A percentile compares a stretch with the other conserved stretches of the same genome.
Evolutionary conservation across 2,113 vertebrate genomes (phyloP).

Genomic region (Beaufortia kweichowensis): DNA sequence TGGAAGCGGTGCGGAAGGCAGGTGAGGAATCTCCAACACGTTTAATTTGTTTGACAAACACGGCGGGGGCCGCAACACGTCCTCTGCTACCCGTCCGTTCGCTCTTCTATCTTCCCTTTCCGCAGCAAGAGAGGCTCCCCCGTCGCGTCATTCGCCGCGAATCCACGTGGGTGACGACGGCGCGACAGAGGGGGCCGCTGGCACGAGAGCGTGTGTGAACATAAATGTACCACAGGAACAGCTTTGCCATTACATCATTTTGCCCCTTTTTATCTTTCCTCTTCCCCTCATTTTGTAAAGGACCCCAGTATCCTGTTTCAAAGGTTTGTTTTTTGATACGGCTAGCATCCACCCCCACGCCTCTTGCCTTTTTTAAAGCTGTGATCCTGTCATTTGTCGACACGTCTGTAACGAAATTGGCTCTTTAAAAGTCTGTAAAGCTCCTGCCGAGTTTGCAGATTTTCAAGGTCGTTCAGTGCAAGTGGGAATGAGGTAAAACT

Average conservation of each 20-base stretch:
- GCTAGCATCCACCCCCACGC: not conserved
- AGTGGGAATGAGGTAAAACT: constrained; percentile 12
- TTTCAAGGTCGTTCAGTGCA: constrained; percentile 47
- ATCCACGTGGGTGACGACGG: constrained; percentile 37
- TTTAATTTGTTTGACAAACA: constrained; percentile 99
- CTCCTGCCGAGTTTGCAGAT: constrained; percentile 19
- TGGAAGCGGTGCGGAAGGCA: constrained; percentile 86
- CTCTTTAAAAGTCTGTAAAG: constrained; percentile 77
- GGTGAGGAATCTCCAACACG: constrained; percentile 91
- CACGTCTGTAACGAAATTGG: constrained; percentile 76
- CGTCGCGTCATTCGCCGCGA: constrained; percentile 50
- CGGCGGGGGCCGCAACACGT: constrained; percentile 77
- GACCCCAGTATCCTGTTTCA: constrained; percentile 57
- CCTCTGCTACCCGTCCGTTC: constrained; percentile 71
- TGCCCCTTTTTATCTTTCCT: constrained; percentile 31
- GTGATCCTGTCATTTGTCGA: constrained; percentile 56
- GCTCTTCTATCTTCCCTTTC: constrained; percentile 53
- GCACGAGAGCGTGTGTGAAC: constrained; percentile 8
- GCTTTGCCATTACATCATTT: constrained; percentile 51
- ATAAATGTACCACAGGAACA: constrained; percentile 13
- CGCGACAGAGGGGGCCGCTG: constrained; percentile 17
- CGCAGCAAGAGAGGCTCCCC: constrained; percentile 47
- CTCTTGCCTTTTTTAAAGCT: constrained; percentile 20
- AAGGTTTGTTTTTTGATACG: constrained; percentile 44
- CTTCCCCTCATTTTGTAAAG: constrained; percentile 43